phyloP scores from a whole-genome alignment of 1,140 invertebrate species.

The Aporrectodea caliginosa region DNA sequence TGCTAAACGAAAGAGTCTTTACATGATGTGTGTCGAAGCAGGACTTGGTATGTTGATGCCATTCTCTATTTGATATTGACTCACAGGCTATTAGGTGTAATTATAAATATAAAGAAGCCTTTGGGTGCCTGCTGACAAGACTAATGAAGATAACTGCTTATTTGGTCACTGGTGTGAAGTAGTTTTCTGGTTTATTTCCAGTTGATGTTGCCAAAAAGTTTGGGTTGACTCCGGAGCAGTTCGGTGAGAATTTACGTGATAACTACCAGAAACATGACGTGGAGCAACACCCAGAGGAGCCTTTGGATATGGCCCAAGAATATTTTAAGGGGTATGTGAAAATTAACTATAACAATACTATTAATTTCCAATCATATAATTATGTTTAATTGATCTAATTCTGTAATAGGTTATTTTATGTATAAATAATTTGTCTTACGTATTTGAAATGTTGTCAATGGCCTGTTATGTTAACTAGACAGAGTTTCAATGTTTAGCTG shows the following conservation, averaged over 20 bases:
- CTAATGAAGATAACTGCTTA: too few species aligned
- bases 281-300: constrained; percentile 79
- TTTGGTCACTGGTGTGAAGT: too few species aligned
- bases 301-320: constrained; percentile 73
- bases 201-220: constrained; percentile 78
- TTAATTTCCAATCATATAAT: not conserved
- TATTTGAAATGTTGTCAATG: too few species aligned
- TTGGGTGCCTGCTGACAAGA: too few species aligned
- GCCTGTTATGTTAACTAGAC: too few species aligned
- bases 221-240: constrained; percentile 91
- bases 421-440: not conserved
- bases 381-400: not conserved
- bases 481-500: too few species aligned
- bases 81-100: too few species aligned
- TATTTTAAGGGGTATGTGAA: constrained; percentile 60
- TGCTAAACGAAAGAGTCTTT: constrained; percentile 78
- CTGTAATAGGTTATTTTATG: too few species aligned
- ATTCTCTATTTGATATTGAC: not conserved
- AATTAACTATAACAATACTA: too few species aligned
- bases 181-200: too few species aligned
- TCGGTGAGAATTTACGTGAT: constrained; percentile 93
- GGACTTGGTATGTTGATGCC: constrained; percentile 65
- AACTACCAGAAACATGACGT: constrained; percentile 97
- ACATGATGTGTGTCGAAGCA: constrained; percentile 77
- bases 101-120: too few species aligned